Base-by-base conservation (phyloP, 2,113 vertebrate genomes). In the Lasiurus cinereus region DNA sequence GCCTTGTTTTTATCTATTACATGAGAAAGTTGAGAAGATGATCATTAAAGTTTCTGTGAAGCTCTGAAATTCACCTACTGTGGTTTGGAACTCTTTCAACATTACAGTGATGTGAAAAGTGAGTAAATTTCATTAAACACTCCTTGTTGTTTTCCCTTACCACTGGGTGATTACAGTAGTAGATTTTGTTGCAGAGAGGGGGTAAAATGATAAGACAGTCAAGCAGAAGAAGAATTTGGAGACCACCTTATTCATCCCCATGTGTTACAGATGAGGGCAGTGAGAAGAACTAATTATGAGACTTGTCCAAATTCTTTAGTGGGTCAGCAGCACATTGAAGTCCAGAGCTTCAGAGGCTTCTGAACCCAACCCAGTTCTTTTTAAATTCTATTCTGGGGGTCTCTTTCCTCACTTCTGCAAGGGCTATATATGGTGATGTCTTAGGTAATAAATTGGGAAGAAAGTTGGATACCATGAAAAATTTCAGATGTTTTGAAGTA, bases 401-500 rank as follows among this genome's bases (percentile, higher is more conserved):
- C 11, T 19, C 18, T 29, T 64, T 59, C 12, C 73, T 82, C 24
- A 29, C n/a, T 12, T 90, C 27, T 82, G 27, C 3, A 4, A 4
- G 39, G 3, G 6, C 33, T n/a, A 62, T 13, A 2, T 12, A 11
- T 19, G 21, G 19, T 74, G 4, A 29, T 50, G 8, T 87, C 8
- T 79, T 72, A 87, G 82, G 21, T 19, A 73, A 76, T 31, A 15
- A 84, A 14, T 10, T 21, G 36, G 27, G 70, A 83, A 89, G 36
- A n/a, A 31, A 59, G 8, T 12, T 87, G 1, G 64, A 6, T 1
- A 5, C 73, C 14, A 3, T 74, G 33, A 52, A 90, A 69, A 50
- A 69, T 74, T 93, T 93, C 80, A 62, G 43, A 9, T 64, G 73
- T 21, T 85, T 10, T 86, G 22, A 79, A 29, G 39, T 29, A 87